These are phyloP conservation scores for Amphibalanus amphitrite DNA, from an alignment of 1,140 invertebrate genomes.

Conservation along the genomic window DNA sequence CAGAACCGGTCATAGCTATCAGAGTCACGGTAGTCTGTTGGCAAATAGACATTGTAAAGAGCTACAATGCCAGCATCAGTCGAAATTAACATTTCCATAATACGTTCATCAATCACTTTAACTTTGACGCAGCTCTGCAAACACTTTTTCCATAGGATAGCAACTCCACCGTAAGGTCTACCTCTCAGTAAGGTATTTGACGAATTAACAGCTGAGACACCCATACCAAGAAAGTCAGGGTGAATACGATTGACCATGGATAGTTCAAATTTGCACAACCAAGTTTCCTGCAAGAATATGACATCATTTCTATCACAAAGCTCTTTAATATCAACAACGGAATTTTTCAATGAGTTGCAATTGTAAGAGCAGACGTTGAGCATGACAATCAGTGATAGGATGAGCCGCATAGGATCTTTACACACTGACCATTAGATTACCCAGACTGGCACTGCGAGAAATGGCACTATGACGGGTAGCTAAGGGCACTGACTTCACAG, in stretches of 20 bases:
- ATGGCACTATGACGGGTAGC: not conserved
- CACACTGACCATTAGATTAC: not conserved
- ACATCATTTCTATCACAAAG: not conserved
- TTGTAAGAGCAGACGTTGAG: not conserved
- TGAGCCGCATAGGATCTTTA: not conserved
- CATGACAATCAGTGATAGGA: not conserved
- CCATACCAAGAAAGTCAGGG: not conserved
- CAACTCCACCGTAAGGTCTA: too few relatives aligned
- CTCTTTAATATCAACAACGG: not conserved
- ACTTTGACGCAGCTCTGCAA: too few relatives aligned
- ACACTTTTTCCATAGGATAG: too few relatives aligned
- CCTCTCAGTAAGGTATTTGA: too few relatives aligned
- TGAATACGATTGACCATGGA: not conserved
- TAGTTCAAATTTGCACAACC: not conserved
- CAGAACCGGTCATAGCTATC: too few relatives aligned
- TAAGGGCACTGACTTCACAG: too few relatives aligned
- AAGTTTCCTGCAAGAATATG: not conserved
- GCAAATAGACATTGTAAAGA: too few relatives aligned
- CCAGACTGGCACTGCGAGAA: not conserved
- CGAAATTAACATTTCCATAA: too few relatives aligned
- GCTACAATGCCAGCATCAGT: too few relatives aligned
- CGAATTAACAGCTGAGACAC: not conserved
- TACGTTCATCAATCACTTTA: too few relatives aligned
- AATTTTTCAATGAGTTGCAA: not conserved
- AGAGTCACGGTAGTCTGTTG: too few relatives aligned